Conservation (phyloP, 1,140 invertebrate species). For the Magallana ariakensis region DNA sequence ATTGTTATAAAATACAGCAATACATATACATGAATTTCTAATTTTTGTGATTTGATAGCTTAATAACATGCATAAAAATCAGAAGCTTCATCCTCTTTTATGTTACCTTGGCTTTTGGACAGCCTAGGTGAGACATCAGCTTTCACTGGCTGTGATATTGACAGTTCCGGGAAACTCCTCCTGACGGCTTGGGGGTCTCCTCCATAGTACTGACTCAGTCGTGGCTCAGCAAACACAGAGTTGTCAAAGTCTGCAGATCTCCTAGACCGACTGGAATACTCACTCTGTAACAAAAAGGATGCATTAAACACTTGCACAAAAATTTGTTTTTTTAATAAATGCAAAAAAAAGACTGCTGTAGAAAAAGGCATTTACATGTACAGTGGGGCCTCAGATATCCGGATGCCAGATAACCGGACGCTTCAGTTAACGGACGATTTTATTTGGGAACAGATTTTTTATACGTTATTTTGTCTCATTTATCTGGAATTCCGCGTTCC, state of each 20-base stretch:
- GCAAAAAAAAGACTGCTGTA: no score
- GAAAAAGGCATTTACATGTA: no score
- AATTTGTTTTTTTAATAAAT: no score
- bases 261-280: not conserved
- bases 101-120: conserved; percentile 21
- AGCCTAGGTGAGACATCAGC: not conserved
- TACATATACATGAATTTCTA: not conserved
- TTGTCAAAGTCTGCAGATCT: not conserved
- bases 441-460: no score
- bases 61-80: not conserved
- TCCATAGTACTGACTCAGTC: conserved; percentile 29
- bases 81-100: no score
- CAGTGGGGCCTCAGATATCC: no score
- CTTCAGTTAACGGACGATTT: no score
- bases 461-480: no score
- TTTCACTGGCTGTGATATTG: not conserved
- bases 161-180: not conserved
- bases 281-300: not conserved
- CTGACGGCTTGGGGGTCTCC: not conserved
- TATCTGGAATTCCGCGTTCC: no score
- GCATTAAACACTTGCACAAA: no score
- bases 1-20: not conserved
- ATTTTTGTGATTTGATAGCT: not conserved
- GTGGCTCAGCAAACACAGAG: not conserved
- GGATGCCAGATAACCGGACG: no score